phyloP scores from a whole-genome alignment of 2,888 invertebrate genomes.

The Platynereis dumerilii region DNA sequence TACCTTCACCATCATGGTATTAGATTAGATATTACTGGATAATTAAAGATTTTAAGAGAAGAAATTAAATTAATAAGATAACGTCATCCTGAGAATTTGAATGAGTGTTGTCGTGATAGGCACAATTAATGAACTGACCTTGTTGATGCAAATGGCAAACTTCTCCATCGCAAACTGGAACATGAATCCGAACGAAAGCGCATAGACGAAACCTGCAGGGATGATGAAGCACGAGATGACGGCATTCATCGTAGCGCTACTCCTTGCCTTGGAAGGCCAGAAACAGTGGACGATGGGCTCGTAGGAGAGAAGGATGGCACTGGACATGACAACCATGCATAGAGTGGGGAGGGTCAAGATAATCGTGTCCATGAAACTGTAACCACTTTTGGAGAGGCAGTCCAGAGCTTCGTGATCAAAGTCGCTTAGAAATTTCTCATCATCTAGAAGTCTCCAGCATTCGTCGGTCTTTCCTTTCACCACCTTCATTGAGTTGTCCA shows the following conservation, averaged over 20 bases:
- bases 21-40: too few relatives aligned
- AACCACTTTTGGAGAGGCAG: conserved; percentile 8
- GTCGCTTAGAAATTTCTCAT: conserved; percentile 12
- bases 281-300: conserved; percentile 23
- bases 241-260: conserved; percentile 26
- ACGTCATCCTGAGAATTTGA: too few relatives aligned
- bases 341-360: conserved; percentile 28
- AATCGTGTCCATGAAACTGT: conserved; percentile 18
- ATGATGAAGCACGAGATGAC: conserved; percentile 37
- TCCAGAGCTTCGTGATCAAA: conserved; percentile 26
- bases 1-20: too few relatives aligned
- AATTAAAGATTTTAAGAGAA: too few relatives aligned
- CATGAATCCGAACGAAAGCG: conserved; percentile 50
- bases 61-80: too few relatives aligned
- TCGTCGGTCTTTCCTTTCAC: too few relatives aligned
- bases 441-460: conserved; percentile 5
- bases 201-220: conserved; percentile 52
- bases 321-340: conserved; percentile 17
- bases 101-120: not conserved
- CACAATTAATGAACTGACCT: conserved; percentile 34
- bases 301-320: conserved; percentile 10
- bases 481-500: too few relatives aligned
- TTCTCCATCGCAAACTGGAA: conserved; percentile 47
- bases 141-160: conserved; percentile 43
- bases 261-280: conserved; percentile 13